Conservation (phyloP, 2,888 invertebrate species). For the Steinernema scapterisci region DNA sequence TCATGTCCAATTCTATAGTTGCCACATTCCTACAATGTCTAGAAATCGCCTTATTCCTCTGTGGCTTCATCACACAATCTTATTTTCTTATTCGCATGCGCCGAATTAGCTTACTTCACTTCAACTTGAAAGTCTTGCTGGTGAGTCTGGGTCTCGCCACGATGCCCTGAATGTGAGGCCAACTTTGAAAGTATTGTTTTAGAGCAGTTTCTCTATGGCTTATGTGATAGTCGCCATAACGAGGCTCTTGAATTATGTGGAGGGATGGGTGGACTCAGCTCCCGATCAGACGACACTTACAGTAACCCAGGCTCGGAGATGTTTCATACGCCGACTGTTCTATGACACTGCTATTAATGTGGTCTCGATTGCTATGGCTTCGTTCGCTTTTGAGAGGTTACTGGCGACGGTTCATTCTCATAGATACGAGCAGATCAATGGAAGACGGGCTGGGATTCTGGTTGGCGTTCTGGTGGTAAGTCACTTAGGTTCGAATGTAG, state of each 20-base stretch:
- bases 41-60: conserved; percentile 4
- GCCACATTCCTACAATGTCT: background rate
- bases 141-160: background rate
- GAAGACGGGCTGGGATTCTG: background rate
- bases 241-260: background rate
- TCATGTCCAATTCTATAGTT: background rate
- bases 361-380: background rate
- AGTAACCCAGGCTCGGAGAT: background rate
- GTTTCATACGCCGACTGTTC: background rate
- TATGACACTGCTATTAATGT: conserved; percentile 27
- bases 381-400: background rate
- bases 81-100: conserved; percentile 14
- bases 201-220: conserved; percentile 1
- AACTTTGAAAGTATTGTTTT: too few species aligned
- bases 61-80: conserved; percentile 2
- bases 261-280: background rate
- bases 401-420: conserved; percentile 3
- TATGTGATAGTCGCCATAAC: conserved; percentile 5
- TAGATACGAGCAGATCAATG: background rate
- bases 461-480: conserved; percentile 3
- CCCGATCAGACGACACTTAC: background rate
- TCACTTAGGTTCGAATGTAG: too few species aligned
- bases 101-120: background rate
- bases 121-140: conserved; percentile 12
- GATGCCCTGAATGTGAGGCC: background rate